phyloP scores from a whole-genome alignment of 2,113 vertebrate species.

The Microtus ochrogaster region DNA sequence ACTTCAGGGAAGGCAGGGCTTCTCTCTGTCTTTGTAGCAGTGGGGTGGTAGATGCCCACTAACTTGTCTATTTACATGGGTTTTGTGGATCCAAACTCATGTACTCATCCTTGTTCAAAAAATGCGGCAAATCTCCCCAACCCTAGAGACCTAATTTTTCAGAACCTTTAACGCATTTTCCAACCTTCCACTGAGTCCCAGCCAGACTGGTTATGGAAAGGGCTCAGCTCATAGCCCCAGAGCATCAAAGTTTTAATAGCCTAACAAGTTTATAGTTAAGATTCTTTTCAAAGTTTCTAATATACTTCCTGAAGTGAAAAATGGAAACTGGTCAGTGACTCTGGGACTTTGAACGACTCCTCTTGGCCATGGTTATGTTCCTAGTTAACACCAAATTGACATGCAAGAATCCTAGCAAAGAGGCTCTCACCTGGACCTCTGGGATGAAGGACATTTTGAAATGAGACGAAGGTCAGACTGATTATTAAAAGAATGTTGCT shows the following conservation, averaged over 20 bases:
- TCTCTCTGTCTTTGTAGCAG: neutral
- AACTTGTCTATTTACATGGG: too few species aligned
- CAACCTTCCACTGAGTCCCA: neutral
- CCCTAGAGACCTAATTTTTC: neutral
- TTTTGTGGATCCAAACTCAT: neutral
- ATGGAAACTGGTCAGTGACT: neutral
- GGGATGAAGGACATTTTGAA: neutral
- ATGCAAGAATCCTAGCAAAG: neutral
- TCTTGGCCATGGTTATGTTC: neutral
- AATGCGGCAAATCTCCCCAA: neutral
- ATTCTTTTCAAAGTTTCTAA: slow-evolving; percentile 32
- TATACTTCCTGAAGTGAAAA: neutral
- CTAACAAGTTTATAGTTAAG: neutral
- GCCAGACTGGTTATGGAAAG: neutral
- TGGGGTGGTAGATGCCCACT: neutral
- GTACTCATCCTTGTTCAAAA: neutral
- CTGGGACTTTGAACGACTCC: neutral
- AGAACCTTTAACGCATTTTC: neutral
- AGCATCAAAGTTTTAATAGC: neutral
- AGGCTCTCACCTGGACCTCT: neutral
- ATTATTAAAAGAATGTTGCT: neutral
- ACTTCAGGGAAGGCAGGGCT: too few species aligned
- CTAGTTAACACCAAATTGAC: neutral
- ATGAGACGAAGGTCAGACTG: neutral
- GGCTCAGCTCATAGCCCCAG: neutral